These are phyloP conservation scores for Pristionchus arcanus DNA, from an alignment of 2,888 invertebrate genomes.

Conservation along the genomic window DNA sequence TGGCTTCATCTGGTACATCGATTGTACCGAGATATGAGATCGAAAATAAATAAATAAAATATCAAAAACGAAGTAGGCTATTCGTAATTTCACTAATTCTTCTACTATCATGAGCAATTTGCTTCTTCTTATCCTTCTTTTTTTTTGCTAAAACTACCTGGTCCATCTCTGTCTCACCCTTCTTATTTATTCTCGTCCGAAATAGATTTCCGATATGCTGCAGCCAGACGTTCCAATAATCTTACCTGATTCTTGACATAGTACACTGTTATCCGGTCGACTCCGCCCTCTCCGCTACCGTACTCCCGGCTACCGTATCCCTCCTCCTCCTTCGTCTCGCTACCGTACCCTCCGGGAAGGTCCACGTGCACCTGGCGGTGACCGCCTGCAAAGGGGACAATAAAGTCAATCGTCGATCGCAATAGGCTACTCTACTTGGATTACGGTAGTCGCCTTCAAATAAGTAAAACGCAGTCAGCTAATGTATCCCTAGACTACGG, in stretches of 20 bases:
- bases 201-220: neutral
- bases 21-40: neutral
- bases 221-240: neutral
- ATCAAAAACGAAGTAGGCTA: neutral
- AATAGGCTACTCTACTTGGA: neutral
- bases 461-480: no score
- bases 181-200: neutral
- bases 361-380: slow-evolving; percentile 29
- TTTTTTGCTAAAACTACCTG: no score
- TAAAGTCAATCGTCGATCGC: neutral
- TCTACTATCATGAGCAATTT: no score
- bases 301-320: neutral
- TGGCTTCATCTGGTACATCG: neutral
- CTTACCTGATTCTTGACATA: slow-evolving; percentile 3
- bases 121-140: no score
- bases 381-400: neutral
- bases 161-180: neutral
- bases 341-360: neutral
- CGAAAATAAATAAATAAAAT: neutral
- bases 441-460: no score
- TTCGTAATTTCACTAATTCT: neutral
- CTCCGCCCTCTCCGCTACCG: neutral
- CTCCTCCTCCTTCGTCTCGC: neutral
- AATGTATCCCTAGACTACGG: no score
- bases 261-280: slow-evolving; percentile 2